Conservation (phyloP, 2,888 invertebrate species). For the Terebella lapidaria region DNA sequence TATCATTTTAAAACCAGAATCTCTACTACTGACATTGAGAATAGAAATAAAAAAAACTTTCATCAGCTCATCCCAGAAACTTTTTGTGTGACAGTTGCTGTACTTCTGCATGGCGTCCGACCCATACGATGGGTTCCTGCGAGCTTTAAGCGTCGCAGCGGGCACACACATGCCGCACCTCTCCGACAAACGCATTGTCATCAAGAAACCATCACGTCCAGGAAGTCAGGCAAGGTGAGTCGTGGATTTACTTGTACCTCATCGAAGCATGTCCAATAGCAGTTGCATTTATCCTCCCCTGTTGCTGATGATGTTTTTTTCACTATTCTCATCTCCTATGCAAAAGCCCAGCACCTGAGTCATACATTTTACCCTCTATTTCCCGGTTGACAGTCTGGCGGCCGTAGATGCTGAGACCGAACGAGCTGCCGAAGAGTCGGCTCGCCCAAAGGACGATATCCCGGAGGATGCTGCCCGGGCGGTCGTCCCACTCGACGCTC, state of each 20-base stretch:
- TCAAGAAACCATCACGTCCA: constrained; percentile 8
- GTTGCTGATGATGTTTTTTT: too few species aligned
- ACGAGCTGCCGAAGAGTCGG: neutral
- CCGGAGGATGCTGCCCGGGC: constrained; percentile 41
- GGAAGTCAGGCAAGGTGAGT: constrained; percentile 16
- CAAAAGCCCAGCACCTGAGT: too few species aligned
- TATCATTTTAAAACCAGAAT: neutral
- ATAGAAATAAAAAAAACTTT: neutral
- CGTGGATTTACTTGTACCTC: neutral
- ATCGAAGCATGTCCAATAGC: neutral
- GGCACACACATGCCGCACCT: constrained; percentile 39
- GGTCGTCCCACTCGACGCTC: constrained; percentile 38
- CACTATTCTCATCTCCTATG: too few species aligned
- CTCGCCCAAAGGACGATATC: constrained; percentile 29
- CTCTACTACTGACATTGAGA: neutral
- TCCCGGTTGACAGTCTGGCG: too few species aligned
- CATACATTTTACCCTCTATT: too few species aligned
- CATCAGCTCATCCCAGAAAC: neutral
- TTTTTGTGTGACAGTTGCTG: constrained; percentile 36
- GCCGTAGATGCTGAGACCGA: constrained; percentile 6
- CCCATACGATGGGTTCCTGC: constrained; percentile 47
- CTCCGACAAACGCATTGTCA: neutral
- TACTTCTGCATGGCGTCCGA: constrained; percentile 44
- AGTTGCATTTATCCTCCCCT: too few species aligned
- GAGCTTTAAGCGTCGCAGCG: constrained; percentile 48